phyloP scores from a whole-genome alignment of 2,888 invertebrate genomes.

The Xanthia togata region DNA sequence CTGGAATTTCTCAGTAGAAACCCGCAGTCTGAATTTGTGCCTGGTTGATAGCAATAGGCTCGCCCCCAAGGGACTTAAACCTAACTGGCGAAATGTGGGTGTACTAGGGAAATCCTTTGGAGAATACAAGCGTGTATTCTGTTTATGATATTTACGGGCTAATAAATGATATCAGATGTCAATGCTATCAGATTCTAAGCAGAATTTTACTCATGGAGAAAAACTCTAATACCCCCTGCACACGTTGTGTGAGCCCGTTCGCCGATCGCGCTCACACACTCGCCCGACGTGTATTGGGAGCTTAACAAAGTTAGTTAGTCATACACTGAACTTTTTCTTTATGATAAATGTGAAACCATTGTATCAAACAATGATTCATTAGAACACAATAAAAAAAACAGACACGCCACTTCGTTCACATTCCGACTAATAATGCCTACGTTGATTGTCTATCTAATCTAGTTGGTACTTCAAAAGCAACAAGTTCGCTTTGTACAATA shows the following conservation, averaged over 20 bases:
- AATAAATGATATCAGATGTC: background rate
- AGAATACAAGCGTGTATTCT: too few relatives aligned
- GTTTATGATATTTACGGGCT: too few relatives aligned
- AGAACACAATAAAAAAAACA: slow-evolving; percentile 24
- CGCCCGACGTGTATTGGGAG: too few relatives aligned
- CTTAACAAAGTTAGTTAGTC: background rate
- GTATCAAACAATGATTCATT: slow-evolving; percentile 14
- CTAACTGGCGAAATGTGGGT: too few relatives aligned
- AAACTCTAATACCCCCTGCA: too few relatives aligned
- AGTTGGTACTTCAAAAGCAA: slow-evolving; percentile 50
- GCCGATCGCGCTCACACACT: too few relatives aligned
- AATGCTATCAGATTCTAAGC: background rate
- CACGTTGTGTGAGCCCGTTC: too few relatives aligned
- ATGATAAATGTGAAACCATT: background rate
- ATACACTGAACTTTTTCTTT: background rate
- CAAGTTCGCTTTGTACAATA: slow-evolving; percentile 59
- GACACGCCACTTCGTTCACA: slow-evolving; percentile 18
- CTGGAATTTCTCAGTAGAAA: too few relatives aligned
- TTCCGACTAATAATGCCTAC: slow-evolving; percentile 28
- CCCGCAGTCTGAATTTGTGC: too few relatives aligned
- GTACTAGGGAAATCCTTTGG: too few relatives aligned
- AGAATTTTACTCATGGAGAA: background rate
- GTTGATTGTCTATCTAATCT: slow-evolving; percentile 42
- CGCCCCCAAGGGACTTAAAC: too few relatives aligned
- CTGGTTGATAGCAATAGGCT: too few relatives aligned